Evolutionary conservation across 2,113 vertebrate species (phyloP), one percentile per base, ranked within the genome.

Genomic region (Gasterosteus nipponicus): DNA sequence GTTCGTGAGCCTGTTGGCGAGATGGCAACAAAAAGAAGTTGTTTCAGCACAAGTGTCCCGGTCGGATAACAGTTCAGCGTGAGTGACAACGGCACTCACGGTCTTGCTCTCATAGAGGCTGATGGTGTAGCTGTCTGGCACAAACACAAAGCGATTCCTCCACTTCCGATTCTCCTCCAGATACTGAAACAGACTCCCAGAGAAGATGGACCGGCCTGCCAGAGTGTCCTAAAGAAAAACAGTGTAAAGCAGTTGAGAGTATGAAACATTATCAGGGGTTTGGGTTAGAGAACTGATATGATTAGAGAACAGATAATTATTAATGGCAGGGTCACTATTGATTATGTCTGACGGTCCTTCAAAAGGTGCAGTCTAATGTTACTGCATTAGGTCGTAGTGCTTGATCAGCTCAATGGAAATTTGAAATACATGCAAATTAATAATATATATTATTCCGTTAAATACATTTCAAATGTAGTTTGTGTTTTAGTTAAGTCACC

Each of bases 101-200:
- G 92, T 86, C 90, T 96, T 97, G 91, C 93, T 96, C 69, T 98
- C 97, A 0, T 96, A 96, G 11, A 96, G 95, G 67, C 93, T 86
- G 87, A 98, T 86, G 82, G 91, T 92, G 0, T 99, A 98, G 85
- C 95, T 95, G 90, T 97, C 95, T 0, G 96, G 95, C 65, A 99
- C 96, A 0, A 95, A 92, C 0, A 97, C 94, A 79, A 95, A 98
- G 38, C 97, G 96, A 84, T 95, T 96, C 81, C 96, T 92, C 97
- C 97, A 99, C 83, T 98, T 99, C 89, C 95, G 96, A 83, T 92
- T 98, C 88, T 98, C 97, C 73, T 98, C 97, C 26, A 97, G 90
- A 88, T 96, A 97, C 90, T 98, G 96, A 86, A 97, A 98, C 61
- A 99, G 92, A 87, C 93, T 95, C 47, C 98, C 97, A 0, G 98